These are phyloP conservation scores for Phymorhynchus buccinoides DNA, from an alignment of 1,140 invertebrate species.

Conservation along the genomic window DNA sequence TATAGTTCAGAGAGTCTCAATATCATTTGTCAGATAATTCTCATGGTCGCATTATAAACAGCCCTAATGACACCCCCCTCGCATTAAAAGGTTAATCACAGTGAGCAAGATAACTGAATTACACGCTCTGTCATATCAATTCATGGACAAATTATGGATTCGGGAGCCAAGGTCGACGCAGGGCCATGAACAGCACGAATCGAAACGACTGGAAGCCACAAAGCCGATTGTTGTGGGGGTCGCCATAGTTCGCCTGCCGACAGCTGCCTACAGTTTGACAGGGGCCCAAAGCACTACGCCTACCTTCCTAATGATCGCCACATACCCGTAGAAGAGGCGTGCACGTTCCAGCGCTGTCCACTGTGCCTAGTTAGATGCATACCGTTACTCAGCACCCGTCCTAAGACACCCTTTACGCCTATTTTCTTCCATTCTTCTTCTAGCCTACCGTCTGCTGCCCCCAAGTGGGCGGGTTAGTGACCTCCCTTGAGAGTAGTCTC, in stretches of 20 bases:
- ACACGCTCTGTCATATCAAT: neutral
- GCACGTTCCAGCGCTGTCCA: neutral
- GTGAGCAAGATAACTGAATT: neutral
- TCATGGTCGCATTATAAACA: no score
- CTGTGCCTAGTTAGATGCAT: neutral
- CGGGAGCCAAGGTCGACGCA: neutral
- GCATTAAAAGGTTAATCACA: neutral
- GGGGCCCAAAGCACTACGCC: neutral
- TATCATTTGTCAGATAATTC: no score
- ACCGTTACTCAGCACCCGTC: neutral
- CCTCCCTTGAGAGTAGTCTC: neutral
- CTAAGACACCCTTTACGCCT: neutral
- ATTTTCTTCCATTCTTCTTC: neutral
- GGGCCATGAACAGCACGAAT: neutral
- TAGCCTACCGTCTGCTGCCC: neutral
- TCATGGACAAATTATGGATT: neutral
- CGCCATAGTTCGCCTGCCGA: neutral
- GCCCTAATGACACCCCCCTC: no score
- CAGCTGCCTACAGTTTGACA: neutral
- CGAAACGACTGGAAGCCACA: neutral
- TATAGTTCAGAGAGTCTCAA: no score
- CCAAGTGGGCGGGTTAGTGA: neutral
- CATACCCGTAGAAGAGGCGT: neutral
- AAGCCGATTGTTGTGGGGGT: conserved; percentile 2
- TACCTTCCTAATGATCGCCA: neutral